phyloP scores from a whole-genome alignment of 2,888 invertebrate species.

The Hemistola chrysoprasaria region DNA sequence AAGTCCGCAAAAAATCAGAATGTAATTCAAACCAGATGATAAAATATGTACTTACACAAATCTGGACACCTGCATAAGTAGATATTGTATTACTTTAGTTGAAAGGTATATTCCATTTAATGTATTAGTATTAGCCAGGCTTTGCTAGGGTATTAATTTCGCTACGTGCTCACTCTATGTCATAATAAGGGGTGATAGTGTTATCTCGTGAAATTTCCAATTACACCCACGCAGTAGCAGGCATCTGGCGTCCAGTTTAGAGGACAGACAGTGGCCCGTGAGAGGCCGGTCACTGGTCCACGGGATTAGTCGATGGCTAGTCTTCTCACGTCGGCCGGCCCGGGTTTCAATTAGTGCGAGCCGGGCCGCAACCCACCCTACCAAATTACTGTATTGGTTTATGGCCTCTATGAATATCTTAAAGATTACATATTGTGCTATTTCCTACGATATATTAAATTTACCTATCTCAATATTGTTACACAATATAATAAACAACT shows the following conservation, averaged over 20 bases:
- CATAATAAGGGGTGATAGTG: constrained; percentile 70
- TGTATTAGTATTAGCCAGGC: no score
- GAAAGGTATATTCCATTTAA: no score
- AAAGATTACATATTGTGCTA: constrained; percentile 10
- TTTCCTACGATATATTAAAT: constrained; percentile 5
- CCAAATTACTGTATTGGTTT: constrained; percentile 66
- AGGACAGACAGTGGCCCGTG: neutral
- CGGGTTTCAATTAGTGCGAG: constrained; percentile 69
- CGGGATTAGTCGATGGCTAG: constrained; percentile 68
- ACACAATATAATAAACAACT: constrained; percentile 9
- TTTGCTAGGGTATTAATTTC: constrained; percentile 15
- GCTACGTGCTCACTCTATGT: constrained; percentile 44
- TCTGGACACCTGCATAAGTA: no score
- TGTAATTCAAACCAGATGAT: no score
- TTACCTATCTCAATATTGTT: no score
- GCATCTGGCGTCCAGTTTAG: neutral
- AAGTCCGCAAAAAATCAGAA: no score
- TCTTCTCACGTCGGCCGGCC: constrained; percentile 73
- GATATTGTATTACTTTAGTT: no score
- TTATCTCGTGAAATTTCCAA: constrained; percentile 79
- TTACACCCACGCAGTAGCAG: constrained; percentile 48
- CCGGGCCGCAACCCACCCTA: constrained; percentile 37
- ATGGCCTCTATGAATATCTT: constrained; percentile 56
- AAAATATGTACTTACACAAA: no score
- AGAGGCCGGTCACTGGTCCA: constrained; percentile 38